Conservation (phyloP, 2,113 vertebrate species). For the Nothocercus julius region DNA sequence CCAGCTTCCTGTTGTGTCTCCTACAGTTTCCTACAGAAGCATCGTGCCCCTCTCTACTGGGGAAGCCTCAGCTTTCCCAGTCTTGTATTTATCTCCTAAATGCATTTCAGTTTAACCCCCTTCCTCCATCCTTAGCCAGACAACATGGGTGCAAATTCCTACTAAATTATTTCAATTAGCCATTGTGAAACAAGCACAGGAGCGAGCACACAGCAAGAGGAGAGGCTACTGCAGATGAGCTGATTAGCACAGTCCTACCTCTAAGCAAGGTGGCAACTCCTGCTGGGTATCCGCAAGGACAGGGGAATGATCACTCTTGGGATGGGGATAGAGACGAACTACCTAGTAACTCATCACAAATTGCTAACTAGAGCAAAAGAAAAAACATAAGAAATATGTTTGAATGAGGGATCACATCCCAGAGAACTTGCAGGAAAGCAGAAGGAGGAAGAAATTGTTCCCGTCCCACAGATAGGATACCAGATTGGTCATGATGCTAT, state of each 20-base stretch:
- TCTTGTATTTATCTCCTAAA: not conserved
- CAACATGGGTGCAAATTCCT: not conserved
- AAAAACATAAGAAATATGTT: not conserved
- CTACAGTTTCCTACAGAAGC: not conserved
- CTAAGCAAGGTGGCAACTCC: not conserved
- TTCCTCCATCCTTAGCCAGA: not conserved
- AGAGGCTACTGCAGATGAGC: not conserved
- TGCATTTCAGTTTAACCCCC: rapidly evolving
- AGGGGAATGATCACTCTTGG: not conserved
- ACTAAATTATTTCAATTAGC: not conserved
- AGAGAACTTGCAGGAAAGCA: not conserved
- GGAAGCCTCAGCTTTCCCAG: not conserved
- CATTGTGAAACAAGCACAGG: not conserved
- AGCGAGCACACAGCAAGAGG: not conserved
- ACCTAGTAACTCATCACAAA: not conserved
- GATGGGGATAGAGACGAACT: not conserved
- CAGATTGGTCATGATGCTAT: not conserved
- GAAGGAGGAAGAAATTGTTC: not conserved
- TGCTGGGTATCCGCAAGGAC: not conserved
- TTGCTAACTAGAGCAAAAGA: not conserved
- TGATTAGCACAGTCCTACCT: not conserved
- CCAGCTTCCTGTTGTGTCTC: not conserved
- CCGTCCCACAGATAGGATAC: not conserved
- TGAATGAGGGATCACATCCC: not conserved
- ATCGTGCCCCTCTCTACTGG: too few relatives aligned